phyloP scores from a whole-genome alignment of 2,888 invertebrate genomes.

The Chrysina gloriosa region DNA sequence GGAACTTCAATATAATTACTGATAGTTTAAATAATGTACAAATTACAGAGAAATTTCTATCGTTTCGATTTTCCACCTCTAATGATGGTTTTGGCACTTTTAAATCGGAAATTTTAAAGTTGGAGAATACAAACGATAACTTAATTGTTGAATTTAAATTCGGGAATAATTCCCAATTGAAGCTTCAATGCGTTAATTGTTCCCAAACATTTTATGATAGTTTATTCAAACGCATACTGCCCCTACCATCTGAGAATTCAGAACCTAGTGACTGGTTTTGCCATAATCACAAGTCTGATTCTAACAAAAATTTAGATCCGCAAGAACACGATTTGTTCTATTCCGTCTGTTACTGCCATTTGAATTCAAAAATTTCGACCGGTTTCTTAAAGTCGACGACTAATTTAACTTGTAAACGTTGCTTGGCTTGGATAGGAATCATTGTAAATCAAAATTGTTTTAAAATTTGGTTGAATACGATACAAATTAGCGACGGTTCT shows the following conservation, averaged over 20 bases:
- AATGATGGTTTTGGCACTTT: conserved; percentile 54
- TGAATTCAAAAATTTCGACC: conserved; percentile 61
- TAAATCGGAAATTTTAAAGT: conserved; percentile 56
- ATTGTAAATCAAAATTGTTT: conserved; percentile 64
- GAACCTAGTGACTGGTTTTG: conserved; percentile 77
- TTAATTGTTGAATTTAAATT: conserved; percentile 52
- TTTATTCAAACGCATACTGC: conserved; percentile 71
- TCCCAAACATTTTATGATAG: conserved; percentile 52
- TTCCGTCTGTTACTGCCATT: conserved; percentile 68
- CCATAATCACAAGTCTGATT: conserved; percentile 64
- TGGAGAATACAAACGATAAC: conserved; percentile 37
- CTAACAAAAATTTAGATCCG: conserved; percentile 62
- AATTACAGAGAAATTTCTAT: conserved; percentile 54
- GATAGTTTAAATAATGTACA: conserved; percentile 59
- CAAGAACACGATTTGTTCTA: conserved; percentile 70
- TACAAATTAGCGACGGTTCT: conserved; percentile 62
- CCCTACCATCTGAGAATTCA: conserved; percentile 71
- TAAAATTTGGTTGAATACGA: conserved; percentile 71
- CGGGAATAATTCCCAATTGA: conserved; percentile 57
- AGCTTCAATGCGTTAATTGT: conserved; percentile 62
- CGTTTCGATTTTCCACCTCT: conserved; percentile 60
- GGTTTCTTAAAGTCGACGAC: conserved; percentile 64
- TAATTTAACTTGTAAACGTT: conserved; percentile 70
- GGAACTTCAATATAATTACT: conserved; percentile 52
- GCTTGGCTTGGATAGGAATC: conserved; percentile 71